These are phyloP conservation scores for Delphinus delphis DNA, from an alignment of 2,113 vertebrate species.

Conservation along the genomic window DNA sequence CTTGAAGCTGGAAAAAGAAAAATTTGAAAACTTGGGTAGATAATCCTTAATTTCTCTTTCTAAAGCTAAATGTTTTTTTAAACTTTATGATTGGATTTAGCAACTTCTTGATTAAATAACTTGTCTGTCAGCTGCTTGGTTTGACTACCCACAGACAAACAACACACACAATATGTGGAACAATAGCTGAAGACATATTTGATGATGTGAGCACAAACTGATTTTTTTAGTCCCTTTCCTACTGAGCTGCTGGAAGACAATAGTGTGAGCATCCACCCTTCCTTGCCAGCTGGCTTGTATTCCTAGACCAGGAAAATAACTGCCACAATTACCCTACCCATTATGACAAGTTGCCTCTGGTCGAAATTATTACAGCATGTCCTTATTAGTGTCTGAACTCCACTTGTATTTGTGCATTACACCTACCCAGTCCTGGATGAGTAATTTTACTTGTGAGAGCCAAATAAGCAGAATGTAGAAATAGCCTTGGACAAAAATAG, in stretches of 20 bases:
- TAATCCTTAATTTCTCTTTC: not conserved
- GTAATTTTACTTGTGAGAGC: constrained; percentile 49
- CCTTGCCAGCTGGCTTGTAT: constrained; percentile 57
- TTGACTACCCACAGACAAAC: not conserved
- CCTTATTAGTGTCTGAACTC: constrained; percentile 46
- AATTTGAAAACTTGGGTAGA: not conserved
- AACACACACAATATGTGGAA: not conserved
- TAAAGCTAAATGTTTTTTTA: not conserved
- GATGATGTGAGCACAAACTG: constrained; percentile 6
- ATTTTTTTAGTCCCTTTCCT: constrained; percentile 27
- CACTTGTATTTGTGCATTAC: constrained; percentile 16
- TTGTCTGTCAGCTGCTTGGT: not conserved
- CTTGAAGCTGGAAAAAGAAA: not conserved
- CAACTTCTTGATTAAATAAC: constrained; percentile 23
- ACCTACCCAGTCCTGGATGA: constrained; percentile 63
- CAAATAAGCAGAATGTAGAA: constrained; percentile 60
- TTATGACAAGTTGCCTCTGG: constrained; percentile 53
- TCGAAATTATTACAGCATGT: not conserved
- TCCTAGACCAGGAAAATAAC: constrained; percentile 27
- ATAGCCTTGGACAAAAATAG: constrained; percentile 57
- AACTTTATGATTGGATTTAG: not conserved
- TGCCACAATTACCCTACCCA: constrained; percentile 27
- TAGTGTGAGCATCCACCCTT: not conserved
- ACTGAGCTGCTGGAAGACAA: constrained; percentile 28
- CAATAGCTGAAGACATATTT: constrained; percentile 4